Evolutionary conservation across 2,888 invertebrate species (phyloP).

Genomic region (Eumerus sabulonum): DNA sequence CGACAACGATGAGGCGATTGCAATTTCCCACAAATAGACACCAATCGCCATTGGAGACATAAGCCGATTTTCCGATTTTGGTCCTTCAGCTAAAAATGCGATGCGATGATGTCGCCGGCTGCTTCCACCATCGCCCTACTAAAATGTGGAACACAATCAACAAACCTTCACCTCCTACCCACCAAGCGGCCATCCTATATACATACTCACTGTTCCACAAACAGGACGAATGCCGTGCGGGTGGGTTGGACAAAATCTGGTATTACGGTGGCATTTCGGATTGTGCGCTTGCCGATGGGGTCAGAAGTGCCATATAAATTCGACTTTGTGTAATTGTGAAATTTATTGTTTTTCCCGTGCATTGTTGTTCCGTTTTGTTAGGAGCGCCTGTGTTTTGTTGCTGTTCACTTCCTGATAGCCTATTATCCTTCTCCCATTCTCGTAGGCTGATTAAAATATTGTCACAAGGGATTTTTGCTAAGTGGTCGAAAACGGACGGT

Average conservation of each 20-base stretch:
- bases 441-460: conserved; percentile 68
- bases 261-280: conserved; percentile 59
- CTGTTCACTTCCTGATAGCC: conserved; percentile 56
- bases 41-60: conserved; percentile 74
- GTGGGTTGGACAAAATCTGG: conserved; percentile 57
- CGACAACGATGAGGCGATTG: conserved; percentile 52
- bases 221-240: conserved; percentile 20
- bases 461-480: conserved; percentile 39
- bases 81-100: conserved; percentile 61
- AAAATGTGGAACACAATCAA: conserved; percentile 50
- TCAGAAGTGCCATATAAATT: conserved; percentile 77
- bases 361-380: conserved; percentile 59
- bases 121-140: conserved; percentile 49
- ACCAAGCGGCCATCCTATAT: conserved; percentile 69
- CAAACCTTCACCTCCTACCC: conserved; percentile 32
- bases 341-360: conserved; percentile 71
- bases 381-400: conserved; percentile 57
- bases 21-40: conserved; percentile 67
- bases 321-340: conserved; percentile 76
- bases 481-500: conserved; percentile 50
- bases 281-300: conserved; percentile 72
- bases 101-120: conserved; percentile 39
- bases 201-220: neutral
- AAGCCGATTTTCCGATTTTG: conserved; percentile 76
- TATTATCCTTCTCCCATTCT: conserved; percentile 64